Percentiles rank a stretch among this genome's conserved stretches.
phyloP scores from a whole-genome alignment of 1,140 invertebrate genomes.

The Bombus affinis region DNA sequence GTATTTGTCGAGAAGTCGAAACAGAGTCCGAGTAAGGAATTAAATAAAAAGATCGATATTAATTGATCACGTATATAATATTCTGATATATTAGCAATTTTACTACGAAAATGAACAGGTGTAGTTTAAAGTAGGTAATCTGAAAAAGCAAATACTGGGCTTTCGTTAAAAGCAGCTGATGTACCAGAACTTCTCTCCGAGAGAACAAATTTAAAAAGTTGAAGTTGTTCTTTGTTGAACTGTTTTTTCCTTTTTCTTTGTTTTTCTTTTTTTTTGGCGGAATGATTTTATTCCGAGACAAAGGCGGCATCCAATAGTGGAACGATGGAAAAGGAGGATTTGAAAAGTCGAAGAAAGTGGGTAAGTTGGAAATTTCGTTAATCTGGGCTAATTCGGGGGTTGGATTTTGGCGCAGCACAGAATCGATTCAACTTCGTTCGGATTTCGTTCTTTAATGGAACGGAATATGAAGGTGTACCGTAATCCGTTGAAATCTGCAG shows the following conservation, averaged over 20 bases:
- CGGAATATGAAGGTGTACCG: background rate
- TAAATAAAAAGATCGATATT: too few species aligned
- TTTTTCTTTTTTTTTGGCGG: background rate
- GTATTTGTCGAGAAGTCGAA: too few species aligned
- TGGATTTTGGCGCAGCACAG: background rate
- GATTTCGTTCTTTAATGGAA: constrained; percentile 34
- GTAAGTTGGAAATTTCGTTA: constrained; percentile 28
- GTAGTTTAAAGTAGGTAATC: too few species aligned
- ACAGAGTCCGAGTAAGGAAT: too few species aligned
- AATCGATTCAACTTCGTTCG: constrained; percentile 14
- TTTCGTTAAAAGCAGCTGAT: background rate
- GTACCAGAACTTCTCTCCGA: background rate
- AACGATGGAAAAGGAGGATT: background rate
- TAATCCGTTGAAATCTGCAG: background rate
- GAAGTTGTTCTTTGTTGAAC: background rate
- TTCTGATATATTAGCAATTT: background rate
- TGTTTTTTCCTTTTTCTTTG: background rate
- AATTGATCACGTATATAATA: too few species aligned
- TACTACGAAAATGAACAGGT: too few species aligned
- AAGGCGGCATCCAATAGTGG: background rate
- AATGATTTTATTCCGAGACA: background rate
- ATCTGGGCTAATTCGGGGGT: constrained; percentile 4
- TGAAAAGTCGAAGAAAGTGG: constrained; percentile 9
- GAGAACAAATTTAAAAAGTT: background rate
- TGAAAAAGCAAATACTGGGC: background rate